phyloP scores from a whole-genome alignment of 1,140 invertebrate genomes.

The Drosophila biarmipes region DNA sequence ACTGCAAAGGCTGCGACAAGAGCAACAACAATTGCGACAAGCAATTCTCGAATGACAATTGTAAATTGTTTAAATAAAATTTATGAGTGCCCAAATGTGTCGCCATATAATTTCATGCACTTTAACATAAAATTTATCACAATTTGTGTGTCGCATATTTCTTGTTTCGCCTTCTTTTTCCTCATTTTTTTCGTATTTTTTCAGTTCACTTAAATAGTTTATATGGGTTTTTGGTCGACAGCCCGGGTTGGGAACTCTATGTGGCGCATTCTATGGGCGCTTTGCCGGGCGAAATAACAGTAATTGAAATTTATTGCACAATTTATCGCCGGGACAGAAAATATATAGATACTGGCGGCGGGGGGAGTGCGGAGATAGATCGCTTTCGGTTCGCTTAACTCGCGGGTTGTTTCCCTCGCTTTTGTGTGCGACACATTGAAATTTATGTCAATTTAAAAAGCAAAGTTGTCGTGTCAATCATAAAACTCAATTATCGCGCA shows the following conservation, averaged over 20 bases:
- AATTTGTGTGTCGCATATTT: conserved; percentile 77
- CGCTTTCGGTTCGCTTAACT: conserved; percentile 46
- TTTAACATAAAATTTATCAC: conserved; percentile 83
- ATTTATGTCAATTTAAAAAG: conserved; percentile 84
- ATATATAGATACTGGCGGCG: conserved; percentile 5
- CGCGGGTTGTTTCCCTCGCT: conserved; percentile 47
- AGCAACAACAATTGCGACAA: conserved; percentile 50
- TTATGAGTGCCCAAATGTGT: conserved; percentile 82
- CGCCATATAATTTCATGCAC: conserved; percentile 82
- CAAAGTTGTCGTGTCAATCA: conserved; percentile 83
- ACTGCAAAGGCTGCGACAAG: conserved; percentile 13
- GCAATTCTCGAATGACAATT: conserved; percentile 79
- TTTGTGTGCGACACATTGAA: conserved; percentile 70
- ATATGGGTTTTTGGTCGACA: conserved; percentile 45
- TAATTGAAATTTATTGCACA: conserved; percentile 84
- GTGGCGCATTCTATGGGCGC: conserved; percentile 50
- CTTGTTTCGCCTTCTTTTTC: conserved; percentile 37
- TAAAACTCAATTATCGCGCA: conserved; percentile 81
- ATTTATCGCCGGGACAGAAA: conserved; percentile 67
- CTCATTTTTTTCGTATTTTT: conserved; percentile 7
- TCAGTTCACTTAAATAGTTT: conserved; percentile 67
- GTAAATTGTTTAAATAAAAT: conserved; percentile 83
- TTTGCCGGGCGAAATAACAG: conserved; percentile 70
- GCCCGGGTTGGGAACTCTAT: conserved; percentile 22
- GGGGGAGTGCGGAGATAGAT: conserved; percentile 32